Percentiles rank a stretch among this genome's conserved stretches.
Conservation (phyloP, 37 sponge, comb jelly and placozoan species). For the Bolinopsis microptera region DNA sequence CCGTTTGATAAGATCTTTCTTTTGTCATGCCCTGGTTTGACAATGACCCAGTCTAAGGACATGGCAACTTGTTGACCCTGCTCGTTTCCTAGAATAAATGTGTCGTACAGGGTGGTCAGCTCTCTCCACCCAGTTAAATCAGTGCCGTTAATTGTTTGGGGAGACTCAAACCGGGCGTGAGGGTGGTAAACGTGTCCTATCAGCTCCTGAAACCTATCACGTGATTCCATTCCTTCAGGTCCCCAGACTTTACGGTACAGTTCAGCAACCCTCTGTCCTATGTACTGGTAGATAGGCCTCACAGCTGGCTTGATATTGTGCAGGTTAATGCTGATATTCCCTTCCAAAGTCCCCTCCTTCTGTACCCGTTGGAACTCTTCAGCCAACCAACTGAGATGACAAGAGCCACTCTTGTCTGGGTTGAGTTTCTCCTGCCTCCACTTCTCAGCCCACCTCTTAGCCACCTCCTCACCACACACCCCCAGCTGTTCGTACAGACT, state of each 20-base stretch:
- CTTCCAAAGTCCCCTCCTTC: not conserved
- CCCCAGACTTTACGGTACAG: not conserved
- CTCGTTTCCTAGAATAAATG: not conserved
- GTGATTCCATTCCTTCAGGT: not conserved
- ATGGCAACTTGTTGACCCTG: not conserved
- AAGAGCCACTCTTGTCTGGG: too few relatives aligned
- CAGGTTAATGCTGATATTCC: not conserved
- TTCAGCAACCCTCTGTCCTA: not conserved
- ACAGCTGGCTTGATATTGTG: too few relatives aligned
- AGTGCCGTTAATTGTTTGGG: not conserved
- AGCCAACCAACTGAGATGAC: not conserved
- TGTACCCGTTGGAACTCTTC: not conserved
- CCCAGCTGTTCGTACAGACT: not conserved
- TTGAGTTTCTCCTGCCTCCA: not conserved
- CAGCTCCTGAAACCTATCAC: not conserved
- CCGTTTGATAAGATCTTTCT: not conserved
- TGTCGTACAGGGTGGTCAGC: not conserved
- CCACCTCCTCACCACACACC: not conserved
- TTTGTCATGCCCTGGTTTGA: not conserved
- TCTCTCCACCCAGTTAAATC: not conserved
- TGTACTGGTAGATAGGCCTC: not conserved
- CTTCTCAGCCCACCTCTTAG: not conserved
- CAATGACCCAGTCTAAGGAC: constrained; percentile 2
- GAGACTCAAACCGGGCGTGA: constrained; percentile 7
- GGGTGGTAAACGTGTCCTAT: not conserved